These are phyloP conservation scores for Phaenicophaeus curvirostris DNA, from an alignment of 2,797 vertebrate species.

Conservation along the genomic window DNA sequence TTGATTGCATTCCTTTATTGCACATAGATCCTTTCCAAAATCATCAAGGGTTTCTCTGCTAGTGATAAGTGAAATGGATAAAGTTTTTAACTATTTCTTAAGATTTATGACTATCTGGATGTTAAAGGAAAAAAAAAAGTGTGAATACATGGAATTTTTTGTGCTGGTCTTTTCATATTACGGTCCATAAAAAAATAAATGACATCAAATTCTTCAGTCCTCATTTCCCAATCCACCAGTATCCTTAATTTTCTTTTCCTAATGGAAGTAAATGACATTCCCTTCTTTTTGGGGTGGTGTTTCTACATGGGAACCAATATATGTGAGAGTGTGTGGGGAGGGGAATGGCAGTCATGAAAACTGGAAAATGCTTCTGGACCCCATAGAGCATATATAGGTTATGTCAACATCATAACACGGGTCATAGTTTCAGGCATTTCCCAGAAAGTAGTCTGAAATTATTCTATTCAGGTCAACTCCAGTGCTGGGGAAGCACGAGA, in stretches of 20 bases:
- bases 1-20: background rate
- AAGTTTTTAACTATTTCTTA: background rate
- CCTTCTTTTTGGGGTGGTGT: background rate
- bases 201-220: background rate
- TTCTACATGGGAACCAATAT: slow-evolving; percentile 32
- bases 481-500: background rate
- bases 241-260: slow-evolving; percentile 23
- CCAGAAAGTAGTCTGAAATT: slow-evolving; percentile 36
- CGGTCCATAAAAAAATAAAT: slow-evolving; percentile 9
- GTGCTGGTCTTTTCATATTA: background rate
- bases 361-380: background rate
- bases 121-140: background rate
- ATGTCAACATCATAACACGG: slow-evolving; percentile 37
- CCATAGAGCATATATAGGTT: slow-evolving; percentile 28
- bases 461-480: slow-evolving; percentile 1
- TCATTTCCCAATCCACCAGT: background rate
- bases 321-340: background rate
- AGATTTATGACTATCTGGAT: background rate
- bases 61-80: background rate
- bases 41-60: background rate
- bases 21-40: background rate
- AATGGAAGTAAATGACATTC: background rate
- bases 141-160: background rate
- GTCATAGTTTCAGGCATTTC: slow-evolving; percentile 47
- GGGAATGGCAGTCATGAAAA: background rate